Base-by-base conservation (phyloP, 2,888 invertebrate genomes). In the Melanophora roralis region DNA sequence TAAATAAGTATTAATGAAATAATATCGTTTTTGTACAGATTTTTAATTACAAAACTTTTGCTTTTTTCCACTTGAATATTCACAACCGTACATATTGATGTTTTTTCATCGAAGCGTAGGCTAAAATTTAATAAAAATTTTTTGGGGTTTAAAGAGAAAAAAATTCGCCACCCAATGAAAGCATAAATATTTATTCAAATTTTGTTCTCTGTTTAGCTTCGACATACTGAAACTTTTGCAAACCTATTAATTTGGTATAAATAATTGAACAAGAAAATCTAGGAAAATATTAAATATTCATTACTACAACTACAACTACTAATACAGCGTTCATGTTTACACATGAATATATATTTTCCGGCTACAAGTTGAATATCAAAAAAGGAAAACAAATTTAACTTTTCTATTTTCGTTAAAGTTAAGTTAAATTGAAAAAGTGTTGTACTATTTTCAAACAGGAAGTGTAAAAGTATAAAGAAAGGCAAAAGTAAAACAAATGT, bases 1-100 rank as follows among this genome's bases (percentile, higher is more conserved):
- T n/a, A n/a, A n/a, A n/a, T n/a, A n/a, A n/a, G n/a, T n/a, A n/a
- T n/a, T n/a, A n/a, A n/a, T n/a, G n/a, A n/a, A n/a, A n/a, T n/a
- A n/a, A n/a, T n/a, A n/a, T n/a, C 38, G 4, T 59, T 38, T 12
- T 40, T 45, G 12, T 16, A 57, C 19, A 51, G 21, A 67, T 67
- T 73, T 78, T 73, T 78, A 78, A 78, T 78, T 78, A 73, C 38
- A 69, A 78, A 78, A 78, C 43, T 73, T 78, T 78, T 65, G 49
- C 57, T 65, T 67, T 45, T 60, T 76, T 60, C 32, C 14, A 51
- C 32, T 53, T 53, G 40, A 59, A 57, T 36, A 16, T 38, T 32
- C 5, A 59, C n/a, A 6, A 0, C 1, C 38, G 19, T 32, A 27
- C n/a, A 11, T 27, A 23, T n/a, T n/a, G n/a, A n/a, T n/a, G n/a